These are phyloP conservation scores for Melanotaenia boesemani DNA, from an alignment of 2,797 vertebrate species.

Conservation along the genomic window DNA sequence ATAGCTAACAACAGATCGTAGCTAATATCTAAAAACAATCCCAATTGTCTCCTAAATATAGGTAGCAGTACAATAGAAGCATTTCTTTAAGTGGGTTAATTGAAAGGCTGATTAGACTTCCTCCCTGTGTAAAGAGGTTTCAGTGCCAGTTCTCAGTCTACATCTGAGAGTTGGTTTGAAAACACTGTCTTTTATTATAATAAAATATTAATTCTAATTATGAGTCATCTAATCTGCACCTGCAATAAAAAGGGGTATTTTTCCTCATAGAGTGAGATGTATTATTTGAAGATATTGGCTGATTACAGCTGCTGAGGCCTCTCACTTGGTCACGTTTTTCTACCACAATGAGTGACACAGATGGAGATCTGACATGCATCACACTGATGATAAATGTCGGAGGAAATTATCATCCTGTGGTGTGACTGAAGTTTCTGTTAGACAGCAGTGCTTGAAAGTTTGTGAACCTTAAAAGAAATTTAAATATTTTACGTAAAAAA, in stretches of 20 bases:
- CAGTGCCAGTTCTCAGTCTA: slow-evolving; percentile 4
- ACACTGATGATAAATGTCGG: background rate
- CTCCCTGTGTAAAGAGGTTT: background rate
- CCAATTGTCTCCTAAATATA: background rate
- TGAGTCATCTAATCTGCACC: background rate
- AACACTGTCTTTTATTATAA: background rate
- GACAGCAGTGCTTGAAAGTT: background rate
- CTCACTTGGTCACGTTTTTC: background rate
- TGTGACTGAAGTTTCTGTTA: slow-evolving; percentile 4
- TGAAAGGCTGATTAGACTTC: slow-evolving; percentile 17
- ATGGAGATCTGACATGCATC: background rate
- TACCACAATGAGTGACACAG: background rate
- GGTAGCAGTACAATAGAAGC: slow-evolving; percentile 1
- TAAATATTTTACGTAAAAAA: too few species aligned
- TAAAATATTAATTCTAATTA: background rate
- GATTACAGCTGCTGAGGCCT: slow-evolving; percentile 8
- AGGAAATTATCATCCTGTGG: background rate
- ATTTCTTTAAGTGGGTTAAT: slow-evolving; percentile 28
- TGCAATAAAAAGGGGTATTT: slow-evolving; percentile 2
- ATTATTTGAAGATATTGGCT: slow-evolving; percentile 12
- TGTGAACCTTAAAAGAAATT: background rate
- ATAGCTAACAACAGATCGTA: slow-evolving; percentile 14
- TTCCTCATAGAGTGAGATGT: background rate
- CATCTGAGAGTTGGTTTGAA: background rate
- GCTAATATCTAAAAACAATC: slow-evolving; percentile 14